These are phyloP conservation scores for Mycogona germanica DNA, from an alignment of 2,888 invertebrate genomes.

Conservation along the genomic window DNA sequence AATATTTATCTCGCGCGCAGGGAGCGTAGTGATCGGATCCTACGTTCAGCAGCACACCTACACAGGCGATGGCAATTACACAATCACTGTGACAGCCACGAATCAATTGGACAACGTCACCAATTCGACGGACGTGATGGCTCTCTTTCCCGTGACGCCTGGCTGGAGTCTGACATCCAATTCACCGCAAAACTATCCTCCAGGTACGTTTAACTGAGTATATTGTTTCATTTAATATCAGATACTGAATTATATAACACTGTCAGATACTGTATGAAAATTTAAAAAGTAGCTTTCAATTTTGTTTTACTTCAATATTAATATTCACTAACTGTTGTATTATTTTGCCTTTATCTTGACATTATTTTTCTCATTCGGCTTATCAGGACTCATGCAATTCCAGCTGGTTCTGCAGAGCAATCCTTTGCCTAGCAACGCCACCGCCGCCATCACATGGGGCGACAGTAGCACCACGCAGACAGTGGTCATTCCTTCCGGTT, in stretches of 20 bases:
- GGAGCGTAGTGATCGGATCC: neutral
- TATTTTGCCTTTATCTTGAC: no score
- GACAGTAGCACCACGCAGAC: neutral
- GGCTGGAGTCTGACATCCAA: conserved; percentile 8
- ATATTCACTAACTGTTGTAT: no score
- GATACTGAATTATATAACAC: no score
- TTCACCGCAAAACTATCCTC: conserved; percentile 12
- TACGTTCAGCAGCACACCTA: conserved; percentile 7
- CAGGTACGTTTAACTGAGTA: conserved; percentile 1
- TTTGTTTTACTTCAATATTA: no score
- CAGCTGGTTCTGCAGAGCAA: neutral
- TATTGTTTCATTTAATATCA: neutral
- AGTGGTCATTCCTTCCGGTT: neutral
- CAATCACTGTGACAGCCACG: conserved; percentile 1
- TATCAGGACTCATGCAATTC: conserved; percentile 6
- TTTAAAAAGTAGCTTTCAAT: no score
- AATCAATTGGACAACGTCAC: conserved; percentile 12
- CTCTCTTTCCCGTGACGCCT: neutral
- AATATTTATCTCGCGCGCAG: neutral
- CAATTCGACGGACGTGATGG: neutral
- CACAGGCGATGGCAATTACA: conserved; percentile 6
- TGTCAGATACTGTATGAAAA: no score
- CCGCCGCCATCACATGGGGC: conserved; percentile 6
- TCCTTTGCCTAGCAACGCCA: conserved; percentile 8
- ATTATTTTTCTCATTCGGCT: no score